These are phyloP conservation scores for Hylia prasina DNA, from an alignment of 2,113 vertebrate genomes.

Conservation along the genomic window DNA sequence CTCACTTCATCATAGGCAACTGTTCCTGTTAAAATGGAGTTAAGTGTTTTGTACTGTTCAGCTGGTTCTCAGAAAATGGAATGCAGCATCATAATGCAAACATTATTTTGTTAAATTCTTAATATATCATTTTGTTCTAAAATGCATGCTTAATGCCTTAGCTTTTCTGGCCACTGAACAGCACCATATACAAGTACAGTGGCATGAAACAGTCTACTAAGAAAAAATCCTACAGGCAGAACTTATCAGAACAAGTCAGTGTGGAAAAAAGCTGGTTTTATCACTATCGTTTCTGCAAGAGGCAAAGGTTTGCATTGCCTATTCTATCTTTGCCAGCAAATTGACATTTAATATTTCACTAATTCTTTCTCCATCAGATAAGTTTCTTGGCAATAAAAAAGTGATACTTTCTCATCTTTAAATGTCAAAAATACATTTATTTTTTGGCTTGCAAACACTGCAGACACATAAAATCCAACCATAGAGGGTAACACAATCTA, in stretches of 20 bases:
- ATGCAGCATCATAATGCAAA: not conserved
- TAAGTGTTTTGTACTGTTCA: not conserved
- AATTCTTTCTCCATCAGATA: slow-evolving; percentile 39
- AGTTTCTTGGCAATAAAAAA: slow-evolving; percentile 19
- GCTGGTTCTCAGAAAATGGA: not conserved
- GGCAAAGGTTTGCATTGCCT: not conserved
- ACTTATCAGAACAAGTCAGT: not conserved
- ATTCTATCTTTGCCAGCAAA: slow-evolving; percentile 5
- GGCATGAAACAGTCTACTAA: not conserved
- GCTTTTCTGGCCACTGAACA: not conserved
- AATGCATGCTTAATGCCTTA: not conserved
- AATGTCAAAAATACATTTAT: slow-evolving; percentile 46
- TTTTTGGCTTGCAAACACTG: slow-evolving; percentile 39
- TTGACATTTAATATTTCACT: slow-evolving; percentile 6
- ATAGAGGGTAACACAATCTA: slow-evolving; percentile 9
- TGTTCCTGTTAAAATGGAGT: not conserved
- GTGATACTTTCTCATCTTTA: slow-evolving; percentile 14
- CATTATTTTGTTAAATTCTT: not conserved
- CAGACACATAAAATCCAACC: not conserved
- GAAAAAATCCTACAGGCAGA: not conserved
- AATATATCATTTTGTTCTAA: not conserved
- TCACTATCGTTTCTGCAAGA: not conserved
- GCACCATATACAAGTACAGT: not conserved
- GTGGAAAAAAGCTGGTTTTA: not conserved
- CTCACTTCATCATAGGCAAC: not conserved